These are phyloP conservation scores for Helicoverpa zea DNA, from an alignment of 1,140 invertebrate species.

Conservation along the genomic window DNA sequence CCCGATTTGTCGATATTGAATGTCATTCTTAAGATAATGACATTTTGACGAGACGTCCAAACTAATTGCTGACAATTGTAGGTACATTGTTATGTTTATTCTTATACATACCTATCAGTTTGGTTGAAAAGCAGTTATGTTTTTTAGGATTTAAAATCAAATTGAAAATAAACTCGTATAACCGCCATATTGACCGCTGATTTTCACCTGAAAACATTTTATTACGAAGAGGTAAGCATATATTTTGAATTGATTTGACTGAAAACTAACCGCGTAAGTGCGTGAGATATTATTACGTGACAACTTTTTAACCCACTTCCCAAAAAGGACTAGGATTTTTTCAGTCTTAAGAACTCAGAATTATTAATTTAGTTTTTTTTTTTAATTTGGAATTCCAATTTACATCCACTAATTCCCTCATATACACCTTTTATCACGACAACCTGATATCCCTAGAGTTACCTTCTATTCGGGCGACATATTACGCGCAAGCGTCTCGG, in stretches of 20 bases:
- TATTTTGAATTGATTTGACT: too few relatives aligned
- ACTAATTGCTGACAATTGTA: constrained; percentile 50
- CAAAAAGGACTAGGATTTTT: too few relatives aligned
- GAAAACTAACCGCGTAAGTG: too few relatives aligned
- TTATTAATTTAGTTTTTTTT: background rate
- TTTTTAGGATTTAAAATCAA: background rate
- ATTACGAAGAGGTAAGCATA: too few relatives aligned
- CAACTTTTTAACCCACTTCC: too few relatives aligned
- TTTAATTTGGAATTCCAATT: background rate
- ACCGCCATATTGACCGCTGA: too few relatives aligned
- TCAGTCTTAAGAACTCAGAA: background rate
- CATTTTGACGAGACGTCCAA: constrained; percentile 54
- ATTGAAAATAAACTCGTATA: too few relatives aligned
- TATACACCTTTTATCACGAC: background rate
- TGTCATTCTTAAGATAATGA: constrained; percentile 61
- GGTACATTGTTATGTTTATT: constrained; percentile 35
- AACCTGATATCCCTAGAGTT: constrained; percentile 16
- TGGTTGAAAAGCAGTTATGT: background rate
- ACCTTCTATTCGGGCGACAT: constrained; percentile 32
- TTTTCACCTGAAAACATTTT: background rate
- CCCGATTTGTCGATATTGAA: constrained; percentile 56
- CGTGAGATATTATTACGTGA: too few relatives aligned
- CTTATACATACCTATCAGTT: constrained; percentile 15
- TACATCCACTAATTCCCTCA: too few relatives aligned
- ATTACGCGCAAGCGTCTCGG: constrained; percentile 23